Percentiles rank a stretch among this genome's conserved stretches.
These are phyloP conservation scores for Aromia moschata DNA, from an alignment of 2,888 invertebrate species.

Conservation along the genomic window DNA sequence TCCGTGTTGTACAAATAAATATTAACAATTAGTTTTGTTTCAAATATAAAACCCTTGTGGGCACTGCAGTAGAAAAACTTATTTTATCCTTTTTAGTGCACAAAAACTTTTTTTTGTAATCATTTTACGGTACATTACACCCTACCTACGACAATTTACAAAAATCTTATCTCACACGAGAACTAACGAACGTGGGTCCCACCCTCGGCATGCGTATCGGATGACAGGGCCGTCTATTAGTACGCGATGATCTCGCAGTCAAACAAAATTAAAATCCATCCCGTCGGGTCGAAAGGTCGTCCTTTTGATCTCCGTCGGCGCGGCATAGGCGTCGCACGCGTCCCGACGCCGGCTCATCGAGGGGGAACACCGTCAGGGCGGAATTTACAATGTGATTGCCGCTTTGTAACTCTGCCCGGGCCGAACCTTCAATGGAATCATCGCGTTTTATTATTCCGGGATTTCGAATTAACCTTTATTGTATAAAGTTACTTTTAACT, in stretches of 20 bases:
- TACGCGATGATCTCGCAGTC: slow-evolving; percentile 37
- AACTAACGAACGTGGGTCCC: too few species aligned
- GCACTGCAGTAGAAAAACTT: too few species aligned
- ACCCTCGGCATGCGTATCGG: slow-evolving; percentile 17
- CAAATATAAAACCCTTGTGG: too few species aligned
- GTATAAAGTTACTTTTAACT: slow-evolving; percentile 41
- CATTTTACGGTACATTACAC: too few species aligned
- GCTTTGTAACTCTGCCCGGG: slow-evolving; percentile 56
- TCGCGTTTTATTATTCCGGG: slow-evolving; percentile 57
- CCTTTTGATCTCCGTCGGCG: slow-evolving; percentile 46
- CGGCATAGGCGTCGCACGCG: slow-evolving; percentile 52
- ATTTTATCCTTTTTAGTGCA: too few species aligned
- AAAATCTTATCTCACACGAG: too few species aligned
- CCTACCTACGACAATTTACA: too few species aligned
- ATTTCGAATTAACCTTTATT: slow-evolving; percentile 61
- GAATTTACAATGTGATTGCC: slow-evolving; percentile 63
- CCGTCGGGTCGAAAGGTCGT: slow-evolving; percentile 36
- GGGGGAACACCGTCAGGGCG: slow-evolving; percentile 59
- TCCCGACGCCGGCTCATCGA: slow-evolving; percentile 56
- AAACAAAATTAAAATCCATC: slow-evolving; percentile 46
- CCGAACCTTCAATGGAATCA: slow-evolving; percentile 54
- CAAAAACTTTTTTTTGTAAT: too few species aligned
- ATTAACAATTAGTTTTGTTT: too few species aligned
- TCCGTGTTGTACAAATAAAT: too few species aligned
- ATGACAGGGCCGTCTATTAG: slow-evolving; percentile 36